Base-by-base conservation (phyloP, 2,113 vertebrate species). In the Mugil cephalus region DNA sequence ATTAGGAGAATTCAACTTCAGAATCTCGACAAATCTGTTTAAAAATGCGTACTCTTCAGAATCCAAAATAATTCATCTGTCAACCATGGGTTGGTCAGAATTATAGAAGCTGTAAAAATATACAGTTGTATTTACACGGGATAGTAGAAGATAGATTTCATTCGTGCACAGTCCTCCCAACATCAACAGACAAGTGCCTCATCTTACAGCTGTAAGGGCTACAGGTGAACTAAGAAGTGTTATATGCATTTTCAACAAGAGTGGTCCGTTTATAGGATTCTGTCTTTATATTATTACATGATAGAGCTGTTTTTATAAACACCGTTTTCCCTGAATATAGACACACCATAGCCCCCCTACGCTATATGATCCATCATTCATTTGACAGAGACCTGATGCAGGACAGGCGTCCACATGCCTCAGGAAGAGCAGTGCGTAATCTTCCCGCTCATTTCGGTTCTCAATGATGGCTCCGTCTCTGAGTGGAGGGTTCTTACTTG, bases 131-230 rank as follows among this genome's bases (percentile, higher is more conserved):
- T 30, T n/a, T 30, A 5, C 14, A 46, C 39, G 38, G 53, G 14
- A 64, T 62, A 42, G 17, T 0, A 4, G 69, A 24, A 61, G 17
- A 59, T 2, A 18, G 4, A 18, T 19, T 34, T 45, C 45, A 42
- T 55, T 67, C 11, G 70, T 43, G 40, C 60, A 80, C 6, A 1
- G 48, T 52, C 63, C 60, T 67, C 59, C 47, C 58, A 75, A 67
- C 51, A 54, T 70, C 42, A 77, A 83, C 65, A 82, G 74, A 74
- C 51, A 91, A 92, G 91, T 93, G 90, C 91, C 91, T 93, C 83
- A 69, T 79, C 6, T 65, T 69, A 54, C 77, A 88, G 78, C 69
- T 74, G 48, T 63, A 89, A 89, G 84, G 80, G 87, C 85, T 89
- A 34, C 48, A 42, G 10, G 30, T 70, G 10, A 59, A 63, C 10